Percentiles rank a stretch among this genome's conserved stretches.
phyloP scores from a whole-genome alignment of 1,140 invertebrate genomes.

The Cyrtorhinus lividipennis region DNA sequence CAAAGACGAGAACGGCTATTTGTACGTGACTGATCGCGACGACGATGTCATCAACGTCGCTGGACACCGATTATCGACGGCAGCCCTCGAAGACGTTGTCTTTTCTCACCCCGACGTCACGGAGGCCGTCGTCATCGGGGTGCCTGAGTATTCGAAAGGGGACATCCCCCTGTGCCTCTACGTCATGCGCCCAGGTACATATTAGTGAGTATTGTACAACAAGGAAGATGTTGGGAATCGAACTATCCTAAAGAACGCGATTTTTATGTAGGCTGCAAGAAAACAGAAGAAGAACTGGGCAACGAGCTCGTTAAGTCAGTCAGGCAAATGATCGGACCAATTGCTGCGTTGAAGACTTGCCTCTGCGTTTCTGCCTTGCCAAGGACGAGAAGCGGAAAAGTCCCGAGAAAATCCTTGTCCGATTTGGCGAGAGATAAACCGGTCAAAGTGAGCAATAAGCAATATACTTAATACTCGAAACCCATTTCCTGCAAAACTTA shows the following conservation, averaged over 20 bases:
- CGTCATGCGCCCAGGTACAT: conserved; percentile 49
- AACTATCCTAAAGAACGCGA: no score
- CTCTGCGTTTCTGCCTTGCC: conserved; percentile 64
- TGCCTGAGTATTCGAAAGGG: conserved; percentile 76
- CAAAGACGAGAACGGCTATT: conserved; percentile 64
- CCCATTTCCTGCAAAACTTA: background rate
- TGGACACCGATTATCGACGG: conserved; percentile 75
- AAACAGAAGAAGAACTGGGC: conserved; percentile 42
- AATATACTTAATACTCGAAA: background rate
- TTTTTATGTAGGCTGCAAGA: conserved; percentile 37
- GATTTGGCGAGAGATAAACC: conserved; percentile 63
- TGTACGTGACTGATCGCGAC: conserved; percentile 75
- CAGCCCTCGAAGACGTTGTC: conserved; percentile 77
- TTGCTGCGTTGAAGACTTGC: conserved; percentile 68
- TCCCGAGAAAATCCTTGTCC: conserved; percentile 68
- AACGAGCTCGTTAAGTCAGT: conserved; percentile 55
- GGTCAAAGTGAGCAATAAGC: conserved; percentile 44
- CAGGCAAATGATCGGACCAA: conserved; percentile 68
- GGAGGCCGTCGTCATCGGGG: conserved; percentile 76
- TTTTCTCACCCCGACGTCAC: conserved; percentile 63
- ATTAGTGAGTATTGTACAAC: no score
- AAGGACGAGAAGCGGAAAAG: conserved; percentile 59
- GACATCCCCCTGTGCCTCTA: conserved; percentile 78
- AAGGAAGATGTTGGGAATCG: no score
- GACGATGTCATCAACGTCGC: conserved; percentile 96